These are phyloP conservation scores for Junonia oenone DNA, from an alignment of 2,888 invertebrate genomes.

Conservation along the genomic window DNA sequence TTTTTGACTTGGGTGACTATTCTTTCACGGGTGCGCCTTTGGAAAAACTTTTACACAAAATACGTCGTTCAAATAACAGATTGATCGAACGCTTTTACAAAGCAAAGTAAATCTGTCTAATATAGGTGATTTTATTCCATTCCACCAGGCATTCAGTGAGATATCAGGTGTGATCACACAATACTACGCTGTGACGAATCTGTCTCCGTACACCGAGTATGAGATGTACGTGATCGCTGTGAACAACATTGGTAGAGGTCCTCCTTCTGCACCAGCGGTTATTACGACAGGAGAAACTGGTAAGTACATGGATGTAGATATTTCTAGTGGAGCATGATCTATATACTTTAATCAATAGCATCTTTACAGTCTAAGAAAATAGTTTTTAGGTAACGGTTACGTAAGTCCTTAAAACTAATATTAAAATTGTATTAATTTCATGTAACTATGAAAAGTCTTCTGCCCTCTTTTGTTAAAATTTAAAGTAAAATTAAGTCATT, in stretches of 20 bases:
- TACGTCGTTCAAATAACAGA: neutral
- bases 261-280: slow-evolving; percentile 91
- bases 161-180: slow-evolving; percentile 95
- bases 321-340: too few relatives aligned
- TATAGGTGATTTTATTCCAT: neutral
- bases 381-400: neutral
- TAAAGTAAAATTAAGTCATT: neutral
- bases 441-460: neutral
- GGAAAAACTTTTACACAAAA: neutral
- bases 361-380: neutral
- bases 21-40: too few relatives aligned
- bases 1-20: too few relatives aligned
- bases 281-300: slow-evolving; percentile 98
- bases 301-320: too few relatives aligned
- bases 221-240: slow-evolving; percentile 97
- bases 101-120: neutral
- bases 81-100: neutral
- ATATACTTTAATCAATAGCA: too few relatives aligned
- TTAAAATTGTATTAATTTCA: neutral
- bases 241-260: slow-evolving; percentile 95
- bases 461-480: neutral
- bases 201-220: slow-evolving; percentile 97
- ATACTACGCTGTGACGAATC: slow-evolving; percentile 93
- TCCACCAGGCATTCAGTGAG: slow-evolving; percentile 89
- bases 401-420: neutral